A percentile compares a stretch with the other conserved stretches of the same genome.
Evolutionary conservation across 1,140 invertebrate genomes (phyloP).

Genomic region (Bombus haemorrhoidalis): DNA sequence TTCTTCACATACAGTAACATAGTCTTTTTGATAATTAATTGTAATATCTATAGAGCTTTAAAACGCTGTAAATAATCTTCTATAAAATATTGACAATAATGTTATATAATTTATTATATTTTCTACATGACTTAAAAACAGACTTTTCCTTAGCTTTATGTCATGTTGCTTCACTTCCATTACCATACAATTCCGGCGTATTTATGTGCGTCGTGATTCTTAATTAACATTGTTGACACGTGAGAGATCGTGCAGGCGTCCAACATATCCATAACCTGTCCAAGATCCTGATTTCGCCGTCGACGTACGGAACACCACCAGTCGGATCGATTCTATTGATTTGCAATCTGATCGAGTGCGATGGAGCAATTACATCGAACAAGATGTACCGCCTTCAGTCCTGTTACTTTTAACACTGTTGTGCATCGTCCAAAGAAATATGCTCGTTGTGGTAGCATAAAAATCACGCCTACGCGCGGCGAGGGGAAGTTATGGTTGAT

Average conservation of each 20-base stretch:
- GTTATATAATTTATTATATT: not conserved
- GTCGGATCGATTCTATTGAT: not conserved
- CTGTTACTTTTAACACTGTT: slow-evolving; percentile 24
- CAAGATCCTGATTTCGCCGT: not conserved
- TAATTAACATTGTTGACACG: slow-evolving; percentile 29
- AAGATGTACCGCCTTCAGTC: slow-evolving; percentile 20
- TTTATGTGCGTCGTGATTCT: not conserved
- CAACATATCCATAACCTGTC: not conserved
- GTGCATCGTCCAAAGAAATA: not conserved
- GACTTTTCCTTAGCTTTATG: not conserved
- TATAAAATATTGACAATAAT: no score
- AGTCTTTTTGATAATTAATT: no score
- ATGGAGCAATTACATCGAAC: slow-evolving; percentile 8
- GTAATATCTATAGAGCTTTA: no score
- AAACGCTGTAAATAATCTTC: no score
- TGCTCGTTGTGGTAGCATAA: not conserved
- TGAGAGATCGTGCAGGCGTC: not conserved
- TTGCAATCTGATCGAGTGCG: not conserved
- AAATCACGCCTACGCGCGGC: slow-evolving; percentile 1
- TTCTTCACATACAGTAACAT: no score
- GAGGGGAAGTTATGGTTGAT: slow-evolving; percentile 34
- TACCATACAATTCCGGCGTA: not conserved
- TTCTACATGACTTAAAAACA: not conserved
- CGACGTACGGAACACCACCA: no score
- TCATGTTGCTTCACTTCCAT: slow-evolving; percentile 3